Percentiles rank a stretch among this genome's conserved stretches.
phyloP scores from a whole-genome alignment of 1,140 invertebrate genomes.

The Diorhabda carinulata region DNA sequence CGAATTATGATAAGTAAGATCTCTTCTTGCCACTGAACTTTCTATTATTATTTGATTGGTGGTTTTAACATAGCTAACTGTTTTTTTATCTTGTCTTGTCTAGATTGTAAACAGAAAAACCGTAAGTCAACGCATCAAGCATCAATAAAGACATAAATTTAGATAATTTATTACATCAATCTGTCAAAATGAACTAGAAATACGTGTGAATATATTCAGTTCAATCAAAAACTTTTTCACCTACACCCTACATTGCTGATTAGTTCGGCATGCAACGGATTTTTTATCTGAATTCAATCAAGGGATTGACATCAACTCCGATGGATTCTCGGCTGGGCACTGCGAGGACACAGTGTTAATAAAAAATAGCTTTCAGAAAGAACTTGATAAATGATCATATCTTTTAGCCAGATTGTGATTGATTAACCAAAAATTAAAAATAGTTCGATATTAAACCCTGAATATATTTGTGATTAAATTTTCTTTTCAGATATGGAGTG shows the following conservation, averaged over 20 bases:
- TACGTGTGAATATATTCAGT: too few species aligned
- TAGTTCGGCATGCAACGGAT: neutral
- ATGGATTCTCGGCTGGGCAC: conserved; percentile 13
- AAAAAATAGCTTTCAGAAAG: conserved; percentile 34
- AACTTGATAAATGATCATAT: conserved; percentile 32
- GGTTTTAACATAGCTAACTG: too few species aligned
- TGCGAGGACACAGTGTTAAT: conserved; percentile 22
- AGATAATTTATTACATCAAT: too few species aligned
- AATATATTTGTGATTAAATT: neutral
- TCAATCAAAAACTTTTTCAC: too few species aligned
- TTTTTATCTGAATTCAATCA: conserved; percentile 22
- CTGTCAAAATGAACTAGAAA: too few species aligned
- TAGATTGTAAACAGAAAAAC: too few species aligned
- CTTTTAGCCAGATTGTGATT: conserved; percentile 28
- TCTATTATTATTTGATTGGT: conserved; percentile 5
- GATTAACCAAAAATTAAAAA: conserved; percentile 34
- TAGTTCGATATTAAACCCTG: conserved; percentile 23
- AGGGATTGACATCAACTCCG: conserved; percentile 15
- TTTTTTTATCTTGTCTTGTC: too few species aligned
- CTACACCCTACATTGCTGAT: too few species aligned
- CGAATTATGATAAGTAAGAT: neutral
- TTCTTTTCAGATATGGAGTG: too few species aligned
- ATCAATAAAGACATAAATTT: too few species aligned
- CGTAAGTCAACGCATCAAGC: too few species aligned
- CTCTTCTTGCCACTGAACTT: conserved; percentile 12